Base-by-base conservation (phyloP, 2,888 invertebrate species). In the Gryllus longicercus region DNA sequence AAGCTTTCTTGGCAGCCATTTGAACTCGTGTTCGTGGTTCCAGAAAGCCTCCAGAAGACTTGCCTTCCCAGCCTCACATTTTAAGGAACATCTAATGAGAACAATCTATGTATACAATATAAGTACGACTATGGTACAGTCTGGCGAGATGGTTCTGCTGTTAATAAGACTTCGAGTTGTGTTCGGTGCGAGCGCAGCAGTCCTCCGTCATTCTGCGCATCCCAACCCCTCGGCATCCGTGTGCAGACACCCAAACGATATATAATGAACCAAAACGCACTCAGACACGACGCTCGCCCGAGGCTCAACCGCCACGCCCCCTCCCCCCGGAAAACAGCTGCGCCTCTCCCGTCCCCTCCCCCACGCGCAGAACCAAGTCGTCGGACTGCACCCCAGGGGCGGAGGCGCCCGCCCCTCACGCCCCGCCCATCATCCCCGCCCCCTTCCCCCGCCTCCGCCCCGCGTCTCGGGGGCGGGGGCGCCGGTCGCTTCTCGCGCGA, bases 81-180 rank as follows among this genome's bases (percentile, higher is more conserved):
- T 63, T n/a, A 63, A 63, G 63, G 63, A 63, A 63, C 63, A 63
- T 63, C 63, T 63, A 63, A 63, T n/a, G 63, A 63, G 63, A 63
- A 63, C 63, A 63, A 63, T n/a, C 63, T 63, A 63, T 63, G 63
- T 63, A 63, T 63, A n/a, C n/a, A 63, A 63, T 63, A 63, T 63
- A 63, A 63, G 63, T 63, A 63, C 63, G 63, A 63, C 63, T 63
- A 63, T 18, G n/a, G n/a, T 63, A 1, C 63, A 63, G 63, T 63
- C 63, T n/a, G 63, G n/a, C 63, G n/a, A 63, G 63, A 18, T 63
- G n/a, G 63, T 63, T n/a, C 38, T 63, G 14, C 3, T 18, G 63
- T 18, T 63, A 3, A 0, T 11, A 14, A 51, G 12, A 51, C 16
- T 16, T 63, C 63, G n/a, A n/a, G 63, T n/a, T 16, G 63, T 63